Evolutionary conservation across 2,113 vertebrate genomes (phyloP).

Genomic region (Odontophorus gujanensis): DNA sequence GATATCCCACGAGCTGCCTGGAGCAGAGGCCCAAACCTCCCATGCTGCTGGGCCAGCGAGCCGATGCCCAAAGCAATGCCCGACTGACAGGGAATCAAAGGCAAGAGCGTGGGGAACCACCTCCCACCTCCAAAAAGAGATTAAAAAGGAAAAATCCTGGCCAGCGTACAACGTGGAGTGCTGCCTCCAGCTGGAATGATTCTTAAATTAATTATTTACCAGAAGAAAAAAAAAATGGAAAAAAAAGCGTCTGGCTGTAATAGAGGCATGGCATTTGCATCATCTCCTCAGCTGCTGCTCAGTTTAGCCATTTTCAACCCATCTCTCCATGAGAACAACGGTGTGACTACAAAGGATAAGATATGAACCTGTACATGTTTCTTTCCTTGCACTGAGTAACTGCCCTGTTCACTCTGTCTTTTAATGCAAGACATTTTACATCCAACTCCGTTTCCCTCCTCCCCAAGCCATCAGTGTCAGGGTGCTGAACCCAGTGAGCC

Average conservation of each 20-base stretch:
- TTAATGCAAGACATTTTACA: not conserved
- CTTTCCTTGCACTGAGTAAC: not conserved
- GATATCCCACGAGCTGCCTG: not conserved
- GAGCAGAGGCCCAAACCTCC: not conserved
- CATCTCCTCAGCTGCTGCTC: not conserved
- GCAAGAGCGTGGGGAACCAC: not conserved
- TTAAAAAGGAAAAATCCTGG: not conserved
- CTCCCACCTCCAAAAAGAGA: not conserved
- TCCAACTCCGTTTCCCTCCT: not conserved
- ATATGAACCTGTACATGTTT: accelerated
- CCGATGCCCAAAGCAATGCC: not conserved
- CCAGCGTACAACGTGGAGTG: not conserved
- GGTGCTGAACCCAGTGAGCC: not conserved
- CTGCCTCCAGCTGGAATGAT: not conserved
- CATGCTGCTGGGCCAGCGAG: accelerated
- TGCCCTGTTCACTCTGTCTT: not conserved
- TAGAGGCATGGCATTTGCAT: not conserved
- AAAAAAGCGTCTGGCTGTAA: not conserved
- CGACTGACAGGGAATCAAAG: not conserved
- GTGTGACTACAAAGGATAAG: not conserved
- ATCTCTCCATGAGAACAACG: not conserved
- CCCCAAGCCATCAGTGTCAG: not conserved
- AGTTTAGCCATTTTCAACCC: not conserved
- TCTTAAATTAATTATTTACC: not conserved
- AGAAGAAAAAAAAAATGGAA: not conserved